These are phyloP conservation scores for Orbicella faveolata DNA, from an alignment of 64 coral and sea anemone species.

Conservation along the genomic window DNA sequence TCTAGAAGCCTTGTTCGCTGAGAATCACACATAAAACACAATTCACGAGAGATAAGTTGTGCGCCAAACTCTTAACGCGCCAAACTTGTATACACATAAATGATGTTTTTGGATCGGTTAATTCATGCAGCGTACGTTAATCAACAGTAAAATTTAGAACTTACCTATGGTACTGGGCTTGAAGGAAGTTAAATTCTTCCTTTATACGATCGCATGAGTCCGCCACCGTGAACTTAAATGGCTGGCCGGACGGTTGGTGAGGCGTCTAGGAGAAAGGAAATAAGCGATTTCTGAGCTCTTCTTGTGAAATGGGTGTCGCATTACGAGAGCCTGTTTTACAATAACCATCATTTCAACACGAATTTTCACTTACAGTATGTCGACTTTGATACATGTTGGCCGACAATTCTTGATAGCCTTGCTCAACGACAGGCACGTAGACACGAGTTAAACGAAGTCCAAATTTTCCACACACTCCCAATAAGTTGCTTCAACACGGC, in stretches of 20 bases:
- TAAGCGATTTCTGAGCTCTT: conserved; percentile 49
- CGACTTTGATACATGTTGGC: conserved; percentile 92
- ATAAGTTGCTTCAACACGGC: conserved; percentile 89
- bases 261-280: conserved; percentile 85
- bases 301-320: conserved; percentile 69
- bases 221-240: conserved; percentile 95
- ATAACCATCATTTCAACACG: conserved; percentile 86
- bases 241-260: conserved; percentile 94
- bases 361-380: conserved; percentile 92
- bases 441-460: conserved; percentile 75
- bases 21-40: conserved; percentile 17
- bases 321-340: conserved; percentile 85
- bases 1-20: background rate
- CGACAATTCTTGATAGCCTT: conserved; percentile 34
- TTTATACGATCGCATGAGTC: conserved; percentile 99
- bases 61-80: conserved; percentile 23
- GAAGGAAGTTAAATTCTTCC: conserved; percentile 99
- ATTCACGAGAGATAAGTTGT: conserved; percentile 49
- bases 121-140: conserved; percentile 89
- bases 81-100: conserved; percentile 26
- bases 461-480: conserved; percentile 75
- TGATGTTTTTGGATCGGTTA: conserved; percentile 87
- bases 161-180: conserved; percentile 99
- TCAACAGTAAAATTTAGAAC: conserved; percentile 52
- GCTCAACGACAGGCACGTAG: conserved; percentile 39